Evolutionary conservation across 2,888 invertebrate genomes (phyloP).

Genomic region (Stenodera caucasica): DNA sequence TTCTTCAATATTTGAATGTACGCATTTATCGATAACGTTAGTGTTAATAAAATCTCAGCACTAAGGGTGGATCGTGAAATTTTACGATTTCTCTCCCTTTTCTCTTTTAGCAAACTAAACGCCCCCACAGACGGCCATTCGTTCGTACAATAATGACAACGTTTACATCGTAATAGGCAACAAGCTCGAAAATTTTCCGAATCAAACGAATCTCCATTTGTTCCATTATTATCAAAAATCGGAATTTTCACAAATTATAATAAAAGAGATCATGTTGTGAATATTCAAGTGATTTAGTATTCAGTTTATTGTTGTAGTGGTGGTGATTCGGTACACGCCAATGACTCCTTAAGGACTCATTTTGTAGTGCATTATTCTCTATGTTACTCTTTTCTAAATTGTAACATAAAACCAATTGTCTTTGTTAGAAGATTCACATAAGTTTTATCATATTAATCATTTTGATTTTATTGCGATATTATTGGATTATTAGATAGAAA

Average conservation of each 20-base stretch:
- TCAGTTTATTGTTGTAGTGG: background rate
- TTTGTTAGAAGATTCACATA: too few species aligned
- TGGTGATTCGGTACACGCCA: background rate
- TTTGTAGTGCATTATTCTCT: background rate
- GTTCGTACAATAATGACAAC: too few species aligned
- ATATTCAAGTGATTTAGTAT: too few species aligned
- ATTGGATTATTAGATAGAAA: too few species aligned
- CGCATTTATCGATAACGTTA: background rate
- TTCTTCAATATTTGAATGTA: background rate
- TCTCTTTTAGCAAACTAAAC: background rate
- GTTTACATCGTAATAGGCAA: too few species aligned
- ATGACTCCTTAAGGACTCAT: constrained; percentile 2
- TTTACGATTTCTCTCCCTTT: background rate
- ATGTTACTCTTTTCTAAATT: background rate
- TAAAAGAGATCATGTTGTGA: background rate
- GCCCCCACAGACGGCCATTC: too few species aligned
- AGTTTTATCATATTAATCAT: background rate
- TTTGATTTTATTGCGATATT: background rate
- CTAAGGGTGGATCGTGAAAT: background rate
- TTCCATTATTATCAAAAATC: too few species aligned
- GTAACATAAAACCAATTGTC: constrained; percentile 1
- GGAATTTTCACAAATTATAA: background rate
- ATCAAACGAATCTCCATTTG: background rate
- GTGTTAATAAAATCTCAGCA: constrained; percentile 5
- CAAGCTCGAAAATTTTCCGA: too few species aligned